Base-by-base conservation (phyloP, 2,888 invertebrate genomes). In the Leistus spinibarbis region DNA sequence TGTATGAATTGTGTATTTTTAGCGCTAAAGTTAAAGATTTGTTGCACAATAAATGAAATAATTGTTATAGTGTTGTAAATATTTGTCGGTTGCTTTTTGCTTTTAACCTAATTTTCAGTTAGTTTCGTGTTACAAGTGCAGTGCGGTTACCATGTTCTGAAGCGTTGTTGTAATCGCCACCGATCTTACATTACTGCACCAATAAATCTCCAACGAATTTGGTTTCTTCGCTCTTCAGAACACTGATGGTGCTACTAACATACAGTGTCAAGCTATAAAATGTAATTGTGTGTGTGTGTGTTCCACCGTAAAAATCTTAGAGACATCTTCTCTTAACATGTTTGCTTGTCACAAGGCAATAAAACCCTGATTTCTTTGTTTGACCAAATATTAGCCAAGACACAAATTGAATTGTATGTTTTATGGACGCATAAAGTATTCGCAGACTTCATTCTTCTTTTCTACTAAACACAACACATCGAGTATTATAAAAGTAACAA, bases 131-230 rank as follows among this genome's bases (percentile, higher is more conserved):
- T 60, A 60, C 60, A 60, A 60, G 60, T 60, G 19, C 60, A 60
- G 20, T 16, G 60, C 7, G 57, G n/a, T 10, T 16, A 57, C 16
- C 16, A 16, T 7, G 13, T 57, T n/a, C 54, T 62, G 63, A 64
- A 24, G 53, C 24, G 17, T 63, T 64, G 64, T 71, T 71, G 64
- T 71, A 71, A 71, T 71, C 71, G 54, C 71, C 24, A 54, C 7
- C 54, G 71, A 71, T 64, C 71, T 71, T 71, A 71, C 63, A 71
- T 71, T 71, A 71, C 71, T 54, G 24, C 71, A 54, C n/a, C 54
- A 71, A 71, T 64, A 71, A 71, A 71, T 71, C 71, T 71, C 16
- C n/a, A 23, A 71, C 71, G 23, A 71, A 24, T 71, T 71, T 62
- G 71, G 53, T 71, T 71, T 71, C 64, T 54, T 5, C 20, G n/a